These are phyloP conservation scores for Calyptomena viridis DNA, from an alignment of 2,113 vertebrate species.

Conservation along the genomic window DNA sequence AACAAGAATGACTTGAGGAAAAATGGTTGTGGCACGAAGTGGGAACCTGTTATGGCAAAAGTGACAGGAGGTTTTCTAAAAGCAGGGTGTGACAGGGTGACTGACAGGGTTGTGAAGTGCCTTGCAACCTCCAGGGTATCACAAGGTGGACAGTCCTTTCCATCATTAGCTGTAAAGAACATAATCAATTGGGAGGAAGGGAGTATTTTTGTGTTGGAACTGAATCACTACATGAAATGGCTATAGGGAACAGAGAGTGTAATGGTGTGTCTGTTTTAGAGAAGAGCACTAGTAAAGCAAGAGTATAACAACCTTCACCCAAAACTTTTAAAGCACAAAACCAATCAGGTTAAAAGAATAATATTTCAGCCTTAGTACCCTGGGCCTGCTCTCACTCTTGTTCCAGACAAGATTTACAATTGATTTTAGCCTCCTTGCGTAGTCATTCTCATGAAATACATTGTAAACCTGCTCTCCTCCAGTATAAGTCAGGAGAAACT, in stretches of 20 bases:
- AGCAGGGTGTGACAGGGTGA: neutral
- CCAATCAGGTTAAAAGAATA: conserved; percentile 15
- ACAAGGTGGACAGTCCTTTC: neutral
- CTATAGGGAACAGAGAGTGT: neutral
- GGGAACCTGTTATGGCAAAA: neutral
- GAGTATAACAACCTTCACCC: neutral
- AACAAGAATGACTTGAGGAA: neutral
- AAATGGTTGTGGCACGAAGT: neutral
- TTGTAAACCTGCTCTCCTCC: neutral
- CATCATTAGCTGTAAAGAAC: neutral
- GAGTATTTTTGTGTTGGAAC: neutral
- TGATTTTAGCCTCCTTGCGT: neutral
- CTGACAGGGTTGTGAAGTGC: neutral
- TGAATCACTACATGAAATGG: neutral
- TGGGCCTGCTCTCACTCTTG: neutral
- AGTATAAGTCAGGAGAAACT: neutral
- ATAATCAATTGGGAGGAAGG: neutral
- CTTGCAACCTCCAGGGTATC: neutral
- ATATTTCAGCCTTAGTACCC: neutral
- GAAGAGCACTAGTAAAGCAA: conserved; percentile 1
- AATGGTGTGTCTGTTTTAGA: neutral
- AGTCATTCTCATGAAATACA: neutral
- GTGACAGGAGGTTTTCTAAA: neutral
- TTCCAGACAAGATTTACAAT: neutral
- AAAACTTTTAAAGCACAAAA: conserved; percentile 14